Conservation (phyloP, 2,113 vertebrate genomes). For the Takifugu flavidus region DNA sequence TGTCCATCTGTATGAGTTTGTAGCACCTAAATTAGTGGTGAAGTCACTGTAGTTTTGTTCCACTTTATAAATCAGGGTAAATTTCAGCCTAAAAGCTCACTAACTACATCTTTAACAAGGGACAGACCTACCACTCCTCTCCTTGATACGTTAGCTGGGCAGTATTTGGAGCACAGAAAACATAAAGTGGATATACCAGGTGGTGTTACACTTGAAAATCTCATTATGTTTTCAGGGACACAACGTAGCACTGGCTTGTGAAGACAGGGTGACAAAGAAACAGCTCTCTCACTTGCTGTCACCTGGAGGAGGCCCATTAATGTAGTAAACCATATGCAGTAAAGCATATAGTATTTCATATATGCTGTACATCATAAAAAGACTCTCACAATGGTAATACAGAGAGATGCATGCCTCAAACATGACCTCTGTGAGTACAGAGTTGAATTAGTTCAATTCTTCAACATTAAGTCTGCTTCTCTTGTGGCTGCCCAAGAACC, state of each 20-base stretch:
- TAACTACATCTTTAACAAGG: conserved; percentile 17
- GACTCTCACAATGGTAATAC: neutral
- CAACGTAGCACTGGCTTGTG: conserved; percentile 43
- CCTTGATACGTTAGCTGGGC: conserved; percentile 24
- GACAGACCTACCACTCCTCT: conserved; percentile 24
- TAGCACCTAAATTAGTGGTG: conserved; percentile 7
- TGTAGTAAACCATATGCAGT: neutral
- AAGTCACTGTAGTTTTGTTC: conserved; percentile 7
- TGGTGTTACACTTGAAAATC: conserved; percentile 62
- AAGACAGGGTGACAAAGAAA: conserved; percentile 24
- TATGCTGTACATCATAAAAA: too few relatives aligned
- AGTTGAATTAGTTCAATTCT: neutral
- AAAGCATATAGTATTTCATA: neutral
- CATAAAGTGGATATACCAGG: conserved; percentile 51
- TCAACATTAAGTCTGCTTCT: conserved; percentile 4
- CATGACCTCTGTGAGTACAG: neutral
- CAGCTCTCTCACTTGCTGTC: conserved; percentile 53
- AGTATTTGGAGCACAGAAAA: conserved; percentile 21
- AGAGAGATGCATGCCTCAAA: neutral
- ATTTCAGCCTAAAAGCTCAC: conserved; percentile 19
- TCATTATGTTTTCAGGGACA: conserved; percentile 60
- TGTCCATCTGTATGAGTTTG: neutral
- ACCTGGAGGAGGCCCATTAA: conserved; percentile 39
- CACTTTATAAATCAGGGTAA: conserved; percentile 19
- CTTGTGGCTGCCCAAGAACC: conserved; percentile 32